Evolutionary conservation across 2,797 vertebrate genomes (phyloP).

Genomic region (Etheostoma nigrum): DNA sequence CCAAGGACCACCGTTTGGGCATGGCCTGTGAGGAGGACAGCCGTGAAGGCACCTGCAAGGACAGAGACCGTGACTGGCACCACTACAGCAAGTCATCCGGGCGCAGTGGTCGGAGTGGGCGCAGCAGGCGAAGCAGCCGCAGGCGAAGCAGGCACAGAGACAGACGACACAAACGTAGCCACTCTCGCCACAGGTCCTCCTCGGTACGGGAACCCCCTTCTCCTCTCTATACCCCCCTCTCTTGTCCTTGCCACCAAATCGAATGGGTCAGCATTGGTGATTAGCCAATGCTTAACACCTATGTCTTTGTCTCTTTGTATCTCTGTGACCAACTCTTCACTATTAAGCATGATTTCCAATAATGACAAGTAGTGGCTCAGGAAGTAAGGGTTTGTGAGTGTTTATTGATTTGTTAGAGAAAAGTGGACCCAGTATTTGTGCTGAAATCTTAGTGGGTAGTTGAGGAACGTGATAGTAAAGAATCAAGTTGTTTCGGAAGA

Average conservation of each 20-base stretch:
- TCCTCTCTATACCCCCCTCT: constrained; percentile 13
- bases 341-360: constrained; percentile 65
- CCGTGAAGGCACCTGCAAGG: constrained; percentile 61
- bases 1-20: constrained; percentile 81
- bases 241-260: constrained; percentile 60
- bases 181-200: constrained; percentile 87
- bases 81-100: constrained; percentile 97
- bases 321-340: constrained; percentile 56
- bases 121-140: constrained; percentile 83
- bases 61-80: constrained; percentile 88
- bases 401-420: constrained; percentile 50
- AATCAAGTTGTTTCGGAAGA: constrained; percentile 54
- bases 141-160: constrained; percentile 70
- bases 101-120: constrained; percentile 88
- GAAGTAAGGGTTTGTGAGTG: constrained; percentile 47
- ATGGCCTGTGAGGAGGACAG: constrained; percentile 85
- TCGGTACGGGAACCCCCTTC: constrained; percentile 88
- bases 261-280: constrained; percentile 68
- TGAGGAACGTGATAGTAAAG: constrained; percentile 52
- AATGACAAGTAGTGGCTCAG: constrained; percentile 55
- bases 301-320: constrained; percentile 61
- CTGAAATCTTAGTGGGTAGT: constrained; percentile 58
- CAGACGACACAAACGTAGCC: constrained; percentile 81
- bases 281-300: constrained; percentile 69
- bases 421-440: constrained; percentile 63